Percentiles rank a stretch among this genome's conserved stretches.
Evolutionary conservation across 2,888 invertebrate genomes (phyloP).

Genomic region (Cheilosia scutellata): DNA sequence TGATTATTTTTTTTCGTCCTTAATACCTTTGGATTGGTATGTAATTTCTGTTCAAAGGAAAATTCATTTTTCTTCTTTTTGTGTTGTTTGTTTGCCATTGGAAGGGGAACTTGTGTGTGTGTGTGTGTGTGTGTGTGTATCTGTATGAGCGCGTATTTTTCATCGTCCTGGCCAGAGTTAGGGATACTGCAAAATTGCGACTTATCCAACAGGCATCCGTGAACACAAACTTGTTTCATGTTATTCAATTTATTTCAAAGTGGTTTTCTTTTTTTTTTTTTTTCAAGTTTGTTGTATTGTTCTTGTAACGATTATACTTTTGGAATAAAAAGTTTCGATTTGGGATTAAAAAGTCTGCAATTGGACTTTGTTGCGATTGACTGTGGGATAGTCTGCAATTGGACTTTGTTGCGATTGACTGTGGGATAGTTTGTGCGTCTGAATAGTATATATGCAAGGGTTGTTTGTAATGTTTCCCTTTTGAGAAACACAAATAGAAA

Average conservation of each 20-base stretch:
- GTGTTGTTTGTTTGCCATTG: conserved; percentile 34
- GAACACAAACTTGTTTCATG: conserved; percentile 28
- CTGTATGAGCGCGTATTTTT: background rate
- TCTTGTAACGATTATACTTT: background rate
- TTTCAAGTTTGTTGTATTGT: background rate
- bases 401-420: background rate
- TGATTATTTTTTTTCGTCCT: conserved; percentile 65
- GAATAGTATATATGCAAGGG: background rate
- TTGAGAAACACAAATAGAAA: background rate
- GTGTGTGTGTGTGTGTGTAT: background rate
- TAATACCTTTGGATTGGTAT: conserved; percentile 71
- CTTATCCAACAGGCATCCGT: conserved; percentile 1
- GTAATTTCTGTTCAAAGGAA: conserved; percentile 72
- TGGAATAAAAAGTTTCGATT: background rate
- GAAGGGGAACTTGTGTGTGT: conserved; percentile 44
- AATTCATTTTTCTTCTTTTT: conserved; percentile 58
- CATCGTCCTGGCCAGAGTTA: background rate
- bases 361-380: background rate
- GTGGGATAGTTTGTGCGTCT: background rate
- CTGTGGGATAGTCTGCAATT: background rate
- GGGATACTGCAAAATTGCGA: conserved; percentile 1
- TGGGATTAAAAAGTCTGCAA: background rate
- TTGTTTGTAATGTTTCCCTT: background rate
- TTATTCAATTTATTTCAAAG: conserved; percentile 32
- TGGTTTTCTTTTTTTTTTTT: background rate